Conservation (phyloP, 2,113 vertebrate species). For the Euleptes europaea region DNA sequence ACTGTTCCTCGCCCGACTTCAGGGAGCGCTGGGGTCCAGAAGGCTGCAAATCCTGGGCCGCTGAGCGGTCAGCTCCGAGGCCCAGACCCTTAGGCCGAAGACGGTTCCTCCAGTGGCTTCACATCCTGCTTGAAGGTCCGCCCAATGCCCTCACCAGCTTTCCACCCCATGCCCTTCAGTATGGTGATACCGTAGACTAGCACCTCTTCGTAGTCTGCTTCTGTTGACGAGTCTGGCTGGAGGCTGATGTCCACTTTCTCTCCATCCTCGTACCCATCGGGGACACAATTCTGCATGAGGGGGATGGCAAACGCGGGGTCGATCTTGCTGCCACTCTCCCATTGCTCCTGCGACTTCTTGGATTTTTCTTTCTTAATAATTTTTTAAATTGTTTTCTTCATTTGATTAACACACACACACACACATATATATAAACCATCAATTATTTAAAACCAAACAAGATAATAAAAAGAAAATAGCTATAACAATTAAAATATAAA, state of each 20-base stretch:
- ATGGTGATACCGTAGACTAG: constrained; percentile 90
- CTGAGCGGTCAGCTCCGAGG: constrained; percentile 84
- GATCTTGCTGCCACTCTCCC: constrained; percentile 72
- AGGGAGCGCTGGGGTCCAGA: constrained; percentile 50
- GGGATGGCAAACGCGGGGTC: constrained; percentile 79
- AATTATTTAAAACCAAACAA: too few species aligned
- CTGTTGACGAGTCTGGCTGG: constrained; percentile 74
- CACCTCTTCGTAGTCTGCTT: constrained; percentile 84
- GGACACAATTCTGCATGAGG: constrained; percentile 83
- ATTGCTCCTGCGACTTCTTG: constrained; percentile 80
- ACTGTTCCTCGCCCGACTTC: constrained; percentile 78
- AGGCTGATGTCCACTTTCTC: constrained; percentile 79
- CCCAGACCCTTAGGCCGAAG: constrained; percentile 86
- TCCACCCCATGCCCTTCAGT: constrained; percentile 93
- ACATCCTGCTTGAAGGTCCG: constrained; percentile 88
- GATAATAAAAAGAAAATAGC: too few species aligned
- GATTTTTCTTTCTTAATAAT: too few species aligned
- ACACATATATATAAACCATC: too few species aligned
- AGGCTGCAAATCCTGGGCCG: constrained; percentile 76
- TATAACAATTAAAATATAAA: too few species aligned
- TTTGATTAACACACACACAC: too few species aligned
- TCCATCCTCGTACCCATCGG: constrained; percentile 79
- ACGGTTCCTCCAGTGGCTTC: constrained; percentile 81
- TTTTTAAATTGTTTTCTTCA: too few species aligned
- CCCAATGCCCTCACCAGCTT: constrained; percentile 84